phyloP scores from a whole-genome alignment of 2,113 vertebrate species.

The Coreoperca whiteheadi region DNA sequence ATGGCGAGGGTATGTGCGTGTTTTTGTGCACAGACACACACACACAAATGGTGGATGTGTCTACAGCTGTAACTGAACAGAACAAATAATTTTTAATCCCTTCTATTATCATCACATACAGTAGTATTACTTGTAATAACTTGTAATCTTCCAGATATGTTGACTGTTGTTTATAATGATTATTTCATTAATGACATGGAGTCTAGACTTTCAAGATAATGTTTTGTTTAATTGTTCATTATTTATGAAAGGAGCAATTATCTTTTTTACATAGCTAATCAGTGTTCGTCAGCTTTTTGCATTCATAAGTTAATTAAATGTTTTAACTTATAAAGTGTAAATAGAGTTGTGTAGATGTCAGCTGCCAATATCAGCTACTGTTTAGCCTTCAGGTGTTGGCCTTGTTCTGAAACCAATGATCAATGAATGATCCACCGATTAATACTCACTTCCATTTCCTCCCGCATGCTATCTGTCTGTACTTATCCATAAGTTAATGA shows the following conservation, averaged over 20 bases:
- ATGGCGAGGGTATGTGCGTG: constrained; percentile 6
- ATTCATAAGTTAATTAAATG: constrained; percentile 10
- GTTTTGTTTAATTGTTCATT: constrained; percentile 22
- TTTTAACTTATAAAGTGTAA: constrained; percentile 4
- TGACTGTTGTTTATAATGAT: constrained; percentile 24
- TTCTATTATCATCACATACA: not conserved
- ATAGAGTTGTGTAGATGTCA: not conserved
- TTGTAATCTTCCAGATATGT: constrained; percentile 35
- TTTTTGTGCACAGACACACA: not conserved
- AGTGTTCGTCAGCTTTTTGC: constrained; percentile 24
- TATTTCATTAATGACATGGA: constrained; percentile 31
- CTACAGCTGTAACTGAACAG: not conserved
- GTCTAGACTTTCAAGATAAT: constrained; percentile 19
- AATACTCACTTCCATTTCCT: not conserved
- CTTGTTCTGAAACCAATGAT: constrained; percentile 15
- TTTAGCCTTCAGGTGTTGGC: constrained; percentile 16
- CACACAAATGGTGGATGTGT: not conserved
- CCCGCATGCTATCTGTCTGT: not conserved
- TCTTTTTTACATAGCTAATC: constrained; percentile 14
- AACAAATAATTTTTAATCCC: constrained; percentile 27
- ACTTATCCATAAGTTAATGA: not conserved
- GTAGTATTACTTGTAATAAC: constrained; percentile 31
- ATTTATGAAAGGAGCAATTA: constrained; percentile 34
- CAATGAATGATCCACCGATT: constrained; percentile 1
- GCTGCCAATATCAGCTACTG: not conserved